Evolutionary conservation across 2,888 invertebrate species (phyloP).

Genomic region (Mimumesa dahlbomi): DNA sequence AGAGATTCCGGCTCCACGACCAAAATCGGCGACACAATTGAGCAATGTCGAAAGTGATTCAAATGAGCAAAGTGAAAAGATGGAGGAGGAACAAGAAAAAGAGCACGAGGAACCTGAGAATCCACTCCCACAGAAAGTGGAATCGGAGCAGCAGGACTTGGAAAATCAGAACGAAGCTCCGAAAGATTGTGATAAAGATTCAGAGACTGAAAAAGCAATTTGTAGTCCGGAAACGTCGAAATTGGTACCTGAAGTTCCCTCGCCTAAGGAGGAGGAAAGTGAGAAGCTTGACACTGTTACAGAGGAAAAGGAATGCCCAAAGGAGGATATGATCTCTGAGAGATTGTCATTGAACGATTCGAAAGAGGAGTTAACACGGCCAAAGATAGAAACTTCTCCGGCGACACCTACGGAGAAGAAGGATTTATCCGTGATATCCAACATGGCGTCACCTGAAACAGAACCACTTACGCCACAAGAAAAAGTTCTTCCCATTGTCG

Average conservation of each 20-base stretch:
- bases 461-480: slow-evolving; percentile 69
- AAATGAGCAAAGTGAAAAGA: slow-evolving; percentile 57
- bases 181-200: slow-evolving; percentile 54
- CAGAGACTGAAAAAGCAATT: slow-evolving; percentile 46
- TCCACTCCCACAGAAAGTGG: slow-evolving; percentile 59
- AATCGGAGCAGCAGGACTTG: slow-evolving; percentile 68
- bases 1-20: slow-evolving; percentile 64
- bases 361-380: slow-evolving; percentile 70
- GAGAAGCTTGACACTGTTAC: slow-evolving; percentile 51
- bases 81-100: slow-evolving; percentile 72
- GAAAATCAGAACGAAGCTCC: slow-evolving; percentile 39
- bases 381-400: slow-evolving; percentile 56
- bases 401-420: slow-evolving; percentile 46
- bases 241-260: slow-evolving; percentile 56
- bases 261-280: slow-evolving; percentile 56
- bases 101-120: slow-evolving; percentile 57
- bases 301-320: slow-evolving; percentile 77
- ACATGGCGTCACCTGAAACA: slow-evolving; percentile 51
- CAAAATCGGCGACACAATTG: slow-evolving; percentile 62
- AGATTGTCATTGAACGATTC: slow-evolving; percentile 75
- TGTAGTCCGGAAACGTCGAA: slow-evolving; percentile 57
- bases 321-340: slow-evolving; percentile 80
- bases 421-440: slow-evolving; percentile 27
- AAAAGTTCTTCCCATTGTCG: slow-evolving; percentile 54
- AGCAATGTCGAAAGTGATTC: slow-evolving; percentile 40